Evolutionary conservation across 2,797 vertebrate genomes (phyloP), one percentile per base, ranked within the genome.

Genomic region (Crypturellus tataupa): DNA sequence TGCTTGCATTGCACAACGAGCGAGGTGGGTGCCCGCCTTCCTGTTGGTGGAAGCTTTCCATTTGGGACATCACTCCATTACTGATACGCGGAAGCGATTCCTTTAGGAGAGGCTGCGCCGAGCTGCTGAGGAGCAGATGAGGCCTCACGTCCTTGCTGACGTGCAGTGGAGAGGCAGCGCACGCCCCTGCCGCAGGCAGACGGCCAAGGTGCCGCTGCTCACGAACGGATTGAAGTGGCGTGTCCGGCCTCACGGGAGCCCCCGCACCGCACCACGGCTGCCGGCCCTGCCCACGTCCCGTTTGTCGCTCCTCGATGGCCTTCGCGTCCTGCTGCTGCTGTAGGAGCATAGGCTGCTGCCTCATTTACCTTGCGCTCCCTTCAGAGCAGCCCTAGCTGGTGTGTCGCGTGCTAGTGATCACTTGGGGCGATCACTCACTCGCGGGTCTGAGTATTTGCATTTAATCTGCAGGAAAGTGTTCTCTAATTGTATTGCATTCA

Each of bases 81-180:
- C 93, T 94, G 90, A 94, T 89, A 73, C 80, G 8, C 77, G 84
- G 90, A 85, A 96, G 89, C 83, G n/a, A 90, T 95, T 96, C 81
- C 90, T 94, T 92, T 96, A 51, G 67, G 71, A 88, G 91, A 77
- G 71, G 75, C 56, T 94, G 90, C 94, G 91, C 77, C 93, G 42
- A 44, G 89, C 85, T 90, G 93, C 96, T 97, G 97, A 97, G 97
- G 97, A 97, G 97, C 97, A 95, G 96, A 97, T 94, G 93, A 97
- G 94, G 96, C 96, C 96, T 91, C 95, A 94, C 96, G 95, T 96
- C 96, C 90, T 97, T 97, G 97, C 96, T 97, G 95, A 97, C 95
- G 95, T 95, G 89, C 93, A 85, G 93, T 76, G 56, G 95, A 84
- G 92, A 96, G 96, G 91, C 97, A 97, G 96, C 97, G 97, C 95